Base-by-base conservation (phyloP, 2,113 vertebrate species). In the Aegypius monachus region DNA sequence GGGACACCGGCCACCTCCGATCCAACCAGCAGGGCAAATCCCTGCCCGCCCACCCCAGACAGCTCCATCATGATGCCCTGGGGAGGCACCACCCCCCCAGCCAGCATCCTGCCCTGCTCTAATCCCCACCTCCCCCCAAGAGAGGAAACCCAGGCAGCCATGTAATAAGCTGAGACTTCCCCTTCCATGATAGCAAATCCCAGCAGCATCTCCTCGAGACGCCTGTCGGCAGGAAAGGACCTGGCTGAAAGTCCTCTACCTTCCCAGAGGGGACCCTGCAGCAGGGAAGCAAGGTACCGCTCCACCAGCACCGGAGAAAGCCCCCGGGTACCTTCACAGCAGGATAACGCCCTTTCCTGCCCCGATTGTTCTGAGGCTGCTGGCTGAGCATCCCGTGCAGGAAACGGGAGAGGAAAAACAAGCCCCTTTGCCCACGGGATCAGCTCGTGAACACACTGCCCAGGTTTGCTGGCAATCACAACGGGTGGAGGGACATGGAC, bases 401-500 rank as follows among this genome's bases (percentile, higher is more conserved):
- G 91, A 94, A 92, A 42, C 12, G 0, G 15, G 45, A 74, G 68
- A 66, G 88, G 72, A 32, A 74, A 85, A 84, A 45, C 85, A 70
- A 83, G 13, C 2, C 52, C 8, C 81, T 25, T 3, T 3, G 9
- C 25, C 43, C 31, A 27, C 0, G 0, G 42, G 53, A 85, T 50
- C 59, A 11, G 86, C 66, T 47, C 8, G 0, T 10, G 50, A 84
- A 67, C 2, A 43, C 1, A 0, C 34, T 47, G 74, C 27, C 31
- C 88, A 8, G 31, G 38, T 26, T 0, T 15, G 16, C 48, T 40
- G 70, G 32, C 86, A 63, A 20, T 2, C 4, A 11, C 40, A n/a
- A 11, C 0, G 8, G 22, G 22, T 13, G 16, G 17, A 52, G 80
- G 58, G 43, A 52, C 40, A 25, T 0, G 0, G 48, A 4, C 13